Evolutionary conservation across 1,140 invertebrate species (phyloP).

Genomic region (Megalonaias nervosa): DNA sequence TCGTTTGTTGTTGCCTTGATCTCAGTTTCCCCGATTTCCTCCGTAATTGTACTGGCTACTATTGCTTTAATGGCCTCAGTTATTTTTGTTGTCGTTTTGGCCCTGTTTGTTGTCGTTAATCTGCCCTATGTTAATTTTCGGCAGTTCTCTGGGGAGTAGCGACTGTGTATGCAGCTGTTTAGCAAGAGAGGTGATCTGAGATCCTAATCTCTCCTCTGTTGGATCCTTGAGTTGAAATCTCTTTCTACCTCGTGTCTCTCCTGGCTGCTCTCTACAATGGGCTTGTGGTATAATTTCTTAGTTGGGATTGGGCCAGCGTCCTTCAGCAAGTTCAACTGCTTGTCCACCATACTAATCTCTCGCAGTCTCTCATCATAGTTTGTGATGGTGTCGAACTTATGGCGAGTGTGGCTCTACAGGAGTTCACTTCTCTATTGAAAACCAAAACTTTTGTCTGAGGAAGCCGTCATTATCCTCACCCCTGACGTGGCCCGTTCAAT

Average conservation of each 20-base stretch:
- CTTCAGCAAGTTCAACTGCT: not conserved
- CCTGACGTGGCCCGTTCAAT: not conserved
- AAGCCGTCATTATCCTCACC: constrained; percentile 7
- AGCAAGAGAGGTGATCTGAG: too few species aligned
- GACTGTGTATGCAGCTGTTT: not conserved
- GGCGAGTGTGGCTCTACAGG: constrained; percentile 5
- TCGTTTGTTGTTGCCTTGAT: not conserved
- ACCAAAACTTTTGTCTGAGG: constrained; percentile 21
- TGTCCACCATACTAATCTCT: constrained; percentile 7
- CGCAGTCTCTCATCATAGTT: constrained; percentile 4
- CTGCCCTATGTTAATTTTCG: not conserved
- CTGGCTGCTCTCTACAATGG: not conserved
- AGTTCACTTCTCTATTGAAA: constrained; percentile 5
- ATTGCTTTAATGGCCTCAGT: too few species aligned
- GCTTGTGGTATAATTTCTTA: not conserved
- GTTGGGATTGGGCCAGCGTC: not conserved
- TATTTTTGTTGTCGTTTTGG: not conserved
- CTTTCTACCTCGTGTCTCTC: not conserved
- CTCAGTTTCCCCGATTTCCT: not conserved
- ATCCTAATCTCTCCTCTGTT: not conserved
- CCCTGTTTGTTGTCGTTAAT: not conserved
- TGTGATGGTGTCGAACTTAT: constrained; percentile 1
- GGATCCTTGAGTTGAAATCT: constrained; percentile 1
- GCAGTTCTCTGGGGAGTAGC: not conserved
- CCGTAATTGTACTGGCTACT: not conserved